Evolutionary conservation across 2,888 invertebrate genomes (phyloP).

Genomic region (Drosophila rubida): DNA sequence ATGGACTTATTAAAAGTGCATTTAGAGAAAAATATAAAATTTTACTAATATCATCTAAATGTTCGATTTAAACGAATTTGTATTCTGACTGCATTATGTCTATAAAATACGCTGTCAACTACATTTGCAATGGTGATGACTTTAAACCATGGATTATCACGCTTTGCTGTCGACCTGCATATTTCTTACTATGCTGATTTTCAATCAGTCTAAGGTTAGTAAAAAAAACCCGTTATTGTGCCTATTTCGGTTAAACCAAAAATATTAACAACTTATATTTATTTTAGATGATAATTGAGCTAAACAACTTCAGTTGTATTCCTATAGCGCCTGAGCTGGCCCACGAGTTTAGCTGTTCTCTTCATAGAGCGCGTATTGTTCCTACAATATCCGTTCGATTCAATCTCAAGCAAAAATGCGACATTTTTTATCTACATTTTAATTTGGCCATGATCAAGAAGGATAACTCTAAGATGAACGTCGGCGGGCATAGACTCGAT

Average conservation of each 20-base stretch:
- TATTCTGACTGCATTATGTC: not conserved
- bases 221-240: too few species aligned
- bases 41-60: not conserved
- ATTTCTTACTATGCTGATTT: not conserved
- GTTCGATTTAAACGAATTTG: not conserved
- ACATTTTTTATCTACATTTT: not conserved
- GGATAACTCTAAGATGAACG: constrained; percentile 49
- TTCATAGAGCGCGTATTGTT: not conserved
- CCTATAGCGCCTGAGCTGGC: not conserved
- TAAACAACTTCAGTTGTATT: constrained; percentile 28
- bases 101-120: too few species aligned
- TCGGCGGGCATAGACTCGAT: constrained; percentile 40
- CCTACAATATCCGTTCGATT: constrained; percentile 4
- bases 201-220: constrained; percentile 19
- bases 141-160: not conserved
- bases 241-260: too few species aligned
- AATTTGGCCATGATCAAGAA: constrained; percentile 23
- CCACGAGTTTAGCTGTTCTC: constrained; percentile 5
- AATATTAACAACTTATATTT: not conserved
- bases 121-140: not conserved
- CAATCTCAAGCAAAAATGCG: not conserved
- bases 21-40: too few species aligned
- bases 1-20: not conserved
- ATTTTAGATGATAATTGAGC: not conserved
- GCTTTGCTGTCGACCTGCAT: not conserved